phyloP scores from a whole-genome alignment of 2,888 invertebrate genomes.

The Cheiracanthium punctorium region DNA sequence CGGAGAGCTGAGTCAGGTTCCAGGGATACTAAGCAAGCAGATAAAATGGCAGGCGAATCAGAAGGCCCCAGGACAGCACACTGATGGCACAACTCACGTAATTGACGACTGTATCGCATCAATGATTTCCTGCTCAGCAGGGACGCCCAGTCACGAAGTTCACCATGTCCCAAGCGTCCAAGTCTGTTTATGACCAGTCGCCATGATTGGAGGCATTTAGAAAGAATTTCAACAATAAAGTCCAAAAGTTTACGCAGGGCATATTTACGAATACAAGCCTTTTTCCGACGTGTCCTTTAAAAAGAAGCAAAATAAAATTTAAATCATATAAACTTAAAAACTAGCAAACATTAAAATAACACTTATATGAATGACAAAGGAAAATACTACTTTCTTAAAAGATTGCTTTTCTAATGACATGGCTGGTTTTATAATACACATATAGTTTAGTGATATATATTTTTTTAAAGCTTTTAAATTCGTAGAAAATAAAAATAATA shows the following conservation, averaged over 20 bases:
- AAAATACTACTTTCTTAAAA: background rate
- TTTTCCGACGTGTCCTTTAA: conserved; percentile 79
- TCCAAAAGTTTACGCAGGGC: conserved; percentile 97
- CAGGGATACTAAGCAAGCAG: conserved; percentile 97
- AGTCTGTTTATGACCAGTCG: conserved; percentile 96
- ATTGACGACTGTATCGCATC: conserved; percentile 87
- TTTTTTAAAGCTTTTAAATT: too few species aligned
- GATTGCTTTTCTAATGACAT: too few species aligned
- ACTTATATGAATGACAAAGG: background rate
- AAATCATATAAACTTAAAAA: background rate
- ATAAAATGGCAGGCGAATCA: conserved; percentile 92
- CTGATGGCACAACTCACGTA: conserved; percentile 93
- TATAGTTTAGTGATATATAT: too few species aligned
- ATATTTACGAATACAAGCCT: conserved; percentile 90
- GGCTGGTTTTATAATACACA: too few species aligned
- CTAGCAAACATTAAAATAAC: background rate
- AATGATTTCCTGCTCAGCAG: conserved; percentile 93
- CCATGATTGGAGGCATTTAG: conserved; percentile 92
- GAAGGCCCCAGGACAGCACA: conserved; percentile 88
- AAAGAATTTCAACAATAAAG: conserved; percentile 95
- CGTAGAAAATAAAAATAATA: too few species aligned
- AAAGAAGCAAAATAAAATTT: background rate
- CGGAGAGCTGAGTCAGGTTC: conserved; percentile 92
- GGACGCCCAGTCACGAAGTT: conserved; percentile 97
- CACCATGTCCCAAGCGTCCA: conserved; percentile 97